These are phyloP conservation scores for Hyposmocoma kahamanoa DNA, from an alignment of 1,140 invertebrate genomes.

Conservation along the genomic window DNA sequence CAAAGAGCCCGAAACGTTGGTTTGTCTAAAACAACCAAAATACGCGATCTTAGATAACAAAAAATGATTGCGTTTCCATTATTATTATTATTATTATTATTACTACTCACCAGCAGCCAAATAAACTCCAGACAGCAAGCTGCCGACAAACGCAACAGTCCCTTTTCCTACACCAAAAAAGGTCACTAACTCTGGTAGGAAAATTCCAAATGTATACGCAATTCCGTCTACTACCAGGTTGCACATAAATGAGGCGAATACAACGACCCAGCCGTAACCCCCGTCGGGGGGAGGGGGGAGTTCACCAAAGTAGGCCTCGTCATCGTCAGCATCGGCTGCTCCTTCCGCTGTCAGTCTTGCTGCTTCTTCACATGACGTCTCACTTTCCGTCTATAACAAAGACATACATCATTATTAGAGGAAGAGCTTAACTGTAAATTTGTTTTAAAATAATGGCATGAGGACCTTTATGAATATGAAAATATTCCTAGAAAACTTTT, in stretches of 20 bases:
- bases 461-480: no score
- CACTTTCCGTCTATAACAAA: conserved; percentile 87
- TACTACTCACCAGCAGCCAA: conserved; percentile 86
- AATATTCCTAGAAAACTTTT: no score
- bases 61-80: no score
- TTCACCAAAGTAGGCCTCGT: conserved; percentile 83
- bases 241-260: conserved; percentile 96
- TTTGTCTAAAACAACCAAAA: no score
- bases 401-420: no score
- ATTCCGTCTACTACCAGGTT: conserved; percentile 99
- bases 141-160: conserved; percentile 94
- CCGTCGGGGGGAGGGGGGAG: conserved; percentile 89
- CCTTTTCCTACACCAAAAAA: conserved; percentile 91
- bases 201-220: conserved; percentile 94
- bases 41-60: no score
- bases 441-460: no score
- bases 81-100: no score
- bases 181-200: conserved; percentile 85
- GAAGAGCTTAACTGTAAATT: no score
- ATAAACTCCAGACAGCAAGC: conserved; percentile 94
- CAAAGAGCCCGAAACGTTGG: no score
- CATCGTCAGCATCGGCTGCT: conserved; percentile 82
- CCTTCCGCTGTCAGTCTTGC: conserved; percentile 80
- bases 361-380: conserved; percentile 86
- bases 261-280: conserved; percentile 95